Percentiles rank a stretch among this genome's conserved stretches.
Conservation (phyloP, 2,888 invertebrate genomes). For the Stenoptilia bipunctidactyla region DNA sequence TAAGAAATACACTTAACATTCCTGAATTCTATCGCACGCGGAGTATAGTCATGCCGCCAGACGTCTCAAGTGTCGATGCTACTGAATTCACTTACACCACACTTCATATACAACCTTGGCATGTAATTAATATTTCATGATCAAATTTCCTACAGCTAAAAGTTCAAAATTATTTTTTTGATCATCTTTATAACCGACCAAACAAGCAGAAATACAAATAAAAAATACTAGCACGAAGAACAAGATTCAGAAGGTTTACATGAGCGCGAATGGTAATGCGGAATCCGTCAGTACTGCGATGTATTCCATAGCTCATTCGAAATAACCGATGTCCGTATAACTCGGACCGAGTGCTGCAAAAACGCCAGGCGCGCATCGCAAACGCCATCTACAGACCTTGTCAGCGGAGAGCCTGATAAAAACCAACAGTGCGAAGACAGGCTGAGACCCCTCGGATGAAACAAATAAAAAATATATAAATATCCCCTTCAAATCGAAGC, state of each 20-base stretch:
- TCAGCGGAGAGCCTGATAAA: conserved; percentile 40
- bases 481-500: no score
- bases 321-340: conserved; percentile 28
- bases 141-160: conserved; percentile 22
- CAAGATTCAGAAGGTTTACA: neutral
- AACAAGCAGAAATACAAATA: no score
- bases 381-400: conserved; percentile 45
- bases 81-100: conserved; percentile 34
- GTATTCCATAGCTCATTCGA: conserved; percentile 10
- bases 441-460: no score
- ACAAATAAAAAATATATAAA: no score
- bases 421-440: conserved; percentile 29
- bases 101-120: conserved; percentile 7
- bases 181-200: no score
- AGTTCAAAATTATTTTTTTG: no score
- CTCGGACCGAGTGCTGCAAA: conserved; percentile 30
- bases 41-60: conserved; percentile 24
- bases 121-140: conserved; percentile 32
- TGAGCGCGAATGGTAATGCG: neutral
- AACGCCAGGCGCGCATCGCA: conserved; percentile 38
- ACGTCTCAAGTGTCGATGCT: conserved; percentile 56
- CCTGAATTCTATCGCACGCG: no score
- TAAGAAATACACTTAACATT: no score
- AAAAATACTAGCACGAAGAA: no score
- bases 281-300: neutral